These are phyloP conservation scores for Eumacrocentrus americanus DNA, from an alignment of 2,888 invertebrate genomes.

Conservation along the genomic window DNA sequence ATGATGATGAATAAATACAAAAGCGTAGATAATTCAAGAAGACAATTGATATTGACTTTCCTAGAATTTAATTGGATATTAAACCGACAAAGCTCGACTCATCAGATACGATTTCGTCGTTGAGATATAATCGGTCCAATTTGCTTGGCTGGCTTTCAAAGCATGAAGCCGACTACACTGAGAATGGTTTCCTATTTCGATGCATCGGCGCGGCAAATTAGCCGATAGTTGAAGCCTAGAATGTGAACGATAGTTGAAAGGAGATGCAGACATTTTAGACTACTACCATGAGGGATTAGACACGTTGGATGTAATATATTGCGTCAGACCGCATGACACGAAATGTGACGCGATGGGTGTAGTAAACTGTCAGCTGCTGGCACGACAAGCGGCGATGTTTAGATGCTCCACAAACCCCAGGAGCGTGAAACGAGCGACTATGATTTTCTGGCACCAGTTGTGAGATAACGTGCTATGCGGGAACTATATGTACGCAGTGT, in stretches of 20 bases:
- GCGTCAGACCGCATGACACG: slow-evolving; percentile 19
- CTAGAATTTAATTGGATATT: slow-evolving; percentile 23
- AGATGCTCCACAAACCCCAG: slow-evolving; percentile 11
- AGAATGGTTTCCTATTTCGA: slow-evolving; percentile 13
- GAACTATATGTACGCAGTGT: neutral
- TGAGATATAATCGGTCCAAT: slow-evolving; percentile 13
- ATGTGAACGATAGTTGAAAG: too few relatives aligned
- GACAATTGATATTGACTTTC: slow-evolving; percentile 15
- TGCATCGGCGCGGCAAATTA: slow-evolving; percentile 14
- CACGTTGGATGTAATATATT: too few relatives aligned
- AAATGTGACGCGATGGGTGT: neutral
- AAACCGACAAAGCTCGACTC: slow-evolving; percentile 17
- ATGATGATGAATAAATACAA: neutral
- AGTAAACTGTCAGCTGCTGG: slow-evolving; percentile 14
- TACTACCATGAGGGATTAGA: too few relatives aligned
- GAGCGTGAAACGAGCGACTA: neutral
- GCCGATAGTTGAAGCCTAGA: slow-evolving; percentile 2
- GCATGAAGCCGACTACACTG: slow-evolving; percentile 7
- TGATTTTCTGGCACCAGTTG: neutral
- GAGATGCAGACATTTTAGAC: too few relatives aligned
- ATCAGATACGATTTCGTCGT: slow-evolving; percentile 18
- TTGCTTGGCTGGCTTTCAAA: slow-evolving; percentile 13
- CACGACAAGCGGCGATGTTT: slow-evolving; percentile 4
- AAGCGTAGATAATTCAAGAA: neutral
- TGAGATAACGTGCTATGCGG: neutral